A percentile compares a stretch with the other conserved stretches of the same genome.
Conservation (phyloP, 2,797 vertebrate species). For the Strix occidentalis region DNA sequence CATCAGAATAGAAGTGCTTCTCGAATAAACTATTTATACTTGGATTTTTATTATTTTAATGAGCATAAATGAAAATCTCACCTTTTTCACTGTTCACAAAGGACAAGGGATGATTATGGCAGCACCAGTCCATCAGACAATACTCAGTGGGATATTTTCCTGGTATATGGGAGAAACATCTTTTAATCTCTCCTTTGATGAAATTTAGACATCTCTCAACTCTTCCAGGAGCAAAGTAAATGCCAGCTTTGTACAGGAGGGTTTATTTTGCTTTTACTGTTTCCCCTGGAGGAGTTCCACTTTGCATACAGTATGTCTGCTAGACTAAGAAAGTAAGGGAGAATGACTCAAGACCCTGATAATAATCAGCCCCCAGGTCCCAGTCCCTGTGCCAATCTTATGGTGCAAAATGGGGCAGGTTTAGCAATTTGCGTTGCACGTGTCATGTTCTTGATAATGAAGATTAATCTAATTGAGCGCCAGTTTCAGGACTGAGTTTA, state of each 20-base stretch:
- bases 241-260: neutral
- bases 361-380: neutral
- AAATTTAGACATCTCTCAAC: neutral
- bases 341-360: neutral
- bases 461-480: neutral
- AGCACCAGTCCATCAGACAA: neutral
- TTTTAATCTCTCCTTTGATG: neutral
- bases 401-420: neutral
- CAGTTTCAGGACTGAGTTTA: neutral
- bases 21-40: neutral
- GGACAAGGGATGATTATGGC: neutral
- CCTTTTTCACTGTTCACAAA: neutral
- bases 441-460: neutral
- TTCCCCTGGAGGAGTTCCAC: neutral
- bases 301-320: neutral
- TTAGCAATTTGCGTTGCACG: rapidly evolving
- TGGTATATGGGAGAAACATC: neutral
- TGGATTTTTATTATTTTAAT: neutral
- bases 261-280: neutral
- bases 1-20: neutral
- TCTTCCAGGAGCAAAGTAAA: neutral
- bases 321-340: neutral
- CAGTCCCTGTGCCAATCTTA: neutral
- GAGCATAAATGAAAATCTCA: neutral
- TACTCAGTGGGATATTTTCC: neutral